Conservation (phyloP, 1,140 invertebrate species). For the Apocrypta bakeri region DNA sequence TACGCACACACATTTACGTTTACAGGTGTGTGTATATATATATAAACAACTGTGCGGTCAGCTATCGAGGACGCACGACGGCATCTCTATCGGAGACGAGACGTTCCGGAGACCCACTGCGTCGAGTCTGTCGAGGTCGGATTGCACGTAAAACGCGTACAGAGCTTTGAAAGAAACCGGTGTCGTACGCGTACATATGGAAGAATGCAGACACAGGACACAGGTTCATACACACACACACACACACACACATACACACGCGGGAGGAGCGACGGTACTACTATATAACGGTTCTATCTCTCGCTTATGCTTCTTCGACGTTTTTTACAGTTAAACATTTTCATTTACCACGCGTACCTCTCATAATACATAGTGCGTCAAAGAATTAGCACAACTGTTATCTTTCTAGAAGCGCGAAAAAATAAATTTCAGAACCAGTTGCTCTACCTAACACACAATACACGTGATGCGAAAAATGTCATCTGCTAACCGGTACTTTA, state of each 20-base stretch:
- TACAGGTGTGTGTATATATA: neutral
- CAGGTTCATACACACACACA: neutral
- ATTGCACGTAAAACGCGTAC: neutral
- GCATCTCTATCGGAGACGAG: neutral
- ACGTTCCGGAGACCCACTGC: constrained; percentile 1
- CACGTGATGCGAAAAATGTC: too few relatives aligned
- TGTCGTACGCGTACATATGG: neutral
- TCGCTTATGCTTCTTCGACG: neutral
- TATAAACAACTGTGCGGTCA: neutral
- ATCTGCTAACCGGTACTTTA: too few relatives aligned
- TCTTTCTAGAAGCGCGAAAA: too few relatives aligned
- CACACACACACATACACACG: neutral
- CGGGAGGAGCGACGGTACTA: neutral
- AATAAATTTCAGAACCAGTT: too few relatives aligned
- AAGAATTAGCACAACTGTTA: too few relatives aligned
- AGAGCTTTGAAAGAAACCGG: constrained; percentile 3
- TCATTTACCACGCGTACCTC: too few relatives aligned
- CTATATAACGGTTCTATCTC: neutral
- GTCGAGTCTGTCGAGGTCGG: neutral
- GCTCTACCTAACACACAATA: too few relatives aligned
- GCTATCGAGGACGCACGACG: neutral
- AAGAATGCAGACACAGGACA: too few relatives aligned
- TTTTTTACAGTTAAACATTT: too few relatives aligned
- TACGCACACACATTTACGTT: too few relatives aligned
- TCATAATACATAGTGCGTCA: too few relatives aligned